These are phyloP conservation scores for Leptinotarsa haldemani DNA, from an alignment of 2,888 invertebrate species.

Conservation along the genomic window DNA sequence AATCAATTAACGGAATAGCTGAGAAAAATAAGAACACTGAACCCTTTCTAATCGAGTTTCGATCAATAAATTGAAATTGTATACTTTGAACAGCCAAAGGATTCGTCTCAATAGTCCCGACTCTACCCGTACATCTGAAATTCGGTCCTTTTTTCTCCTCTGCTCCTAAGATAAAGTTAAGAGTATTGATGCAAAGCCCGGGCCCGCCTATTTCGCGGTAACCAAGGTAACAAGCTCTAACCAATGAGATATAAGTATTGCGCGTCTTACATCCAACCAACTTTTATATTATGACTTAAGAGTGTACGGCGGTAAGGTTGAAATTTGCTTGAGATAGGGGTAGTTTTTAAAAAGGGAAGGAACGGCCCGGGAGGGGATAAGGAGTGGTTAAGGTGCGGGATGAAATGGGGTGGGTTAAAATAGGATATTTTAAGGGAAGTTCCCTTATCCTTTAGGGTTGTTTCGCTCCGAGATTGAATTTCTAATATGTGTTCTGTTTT, in stretches of 20 bases:
- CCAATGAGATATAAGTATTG: constrained; percentile 65
- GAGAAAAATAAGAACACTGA: not conserved
- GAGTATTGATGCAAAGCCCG: constrained; percentile 53
- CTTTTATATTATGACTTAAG: constrained; percentile 60
- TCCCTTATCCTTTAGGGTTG: constrained; percentile 65
- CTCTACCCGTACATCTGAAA: constrained; percentile 37
- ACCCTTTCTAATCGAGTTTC: not conserved
- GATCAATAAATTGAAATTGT: not conserved
- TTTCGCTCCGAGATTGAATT: constrained; percentile 66
- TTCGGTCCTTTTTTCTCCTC: constrained; percentile 44
- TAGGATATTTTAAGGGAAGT: constrained; percentile 59
- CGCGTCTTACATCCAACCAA: constrained; percentile 61
- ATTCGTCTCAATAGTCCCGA: constrained; percentile 10
- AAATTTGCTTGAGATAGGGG: constrained; percentile 62
- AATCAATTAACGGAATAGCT: not conserved
- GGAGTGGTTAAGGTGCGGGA: constrained; percentile 57
- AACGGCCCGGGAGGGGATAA: constrained; percentile 50
- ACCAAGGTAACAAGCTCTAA: constrained; percentile 62
- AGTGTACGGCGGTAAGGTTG: constrained; percentile 59
- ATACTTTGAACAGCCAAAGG: constrained; percentile 8
- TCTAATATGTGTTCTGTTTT: constrained; percentile 67
- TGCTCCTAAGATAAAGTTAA: constrained; percentile 54
- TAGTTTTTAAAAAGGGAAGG: constrained; percentile 55
- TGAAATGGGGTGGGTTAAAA: constrained; percentile 53
- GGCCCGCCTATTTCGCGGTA: constrained; percentile 58